phyloP scores from a whole-genome alignment of 2,797 vertebrate genomes.

The Delichon dasypus region DNA sequence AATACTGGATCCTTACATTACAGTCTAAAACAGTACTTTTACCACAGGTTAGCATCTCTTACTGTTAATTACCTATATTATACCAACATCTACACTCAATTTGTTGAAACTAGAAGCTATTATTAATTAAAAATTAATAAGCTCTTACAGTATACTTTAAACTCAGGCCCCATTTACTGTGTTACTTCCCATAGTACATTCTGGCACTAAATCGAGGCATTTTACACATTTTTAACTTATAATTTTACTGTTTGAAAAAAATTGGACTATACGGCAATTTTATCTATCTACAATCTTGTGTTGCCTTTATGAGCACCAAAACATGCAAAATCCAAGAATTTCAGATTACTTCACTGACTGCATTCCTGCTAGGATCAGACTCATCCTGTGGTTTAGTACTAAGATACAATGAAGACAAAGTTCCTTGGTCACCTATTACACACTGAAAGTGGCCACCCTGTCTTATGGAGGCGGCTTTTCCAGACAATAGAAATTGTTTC shows the following conservation, averaged over 20 bases:
- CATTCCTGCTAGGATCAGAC: not conserved
- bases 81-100: not conserved
- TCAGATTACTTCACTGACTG: not conserved
- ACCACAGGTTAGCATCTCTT: not conserved
- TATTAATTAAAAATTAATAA: conserved; percentile 12
- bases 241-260: not conserved
- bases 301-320: not conserved
- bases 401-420: fast-evolving
- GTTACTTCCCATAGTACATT: not conserved
- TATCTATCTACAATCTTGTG: not conserved
- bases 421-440: fast-evolving
- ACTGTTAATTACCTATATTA: not conserved
- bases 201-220: not conserved
- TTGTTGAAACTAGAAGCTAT: not conserved
- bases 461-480: fast-evolving
- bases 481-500: fast-evolving
- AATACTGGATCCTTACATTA: not conserved
- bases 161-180: not conserved
- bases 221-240: not conserved
- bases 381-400: fast-evolving
- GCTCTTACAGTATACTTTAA: not conserved
- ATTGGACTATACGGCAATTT: not conserved
- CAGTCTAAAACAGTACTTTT: not conserved
- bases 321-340: not conserved
- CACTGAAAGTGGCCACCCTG: fast-evolving